phyloP scores from a whole-genome alignment of 1,140 invertebrate genomes.

The Dendrolimus kikuchii region DNA sequence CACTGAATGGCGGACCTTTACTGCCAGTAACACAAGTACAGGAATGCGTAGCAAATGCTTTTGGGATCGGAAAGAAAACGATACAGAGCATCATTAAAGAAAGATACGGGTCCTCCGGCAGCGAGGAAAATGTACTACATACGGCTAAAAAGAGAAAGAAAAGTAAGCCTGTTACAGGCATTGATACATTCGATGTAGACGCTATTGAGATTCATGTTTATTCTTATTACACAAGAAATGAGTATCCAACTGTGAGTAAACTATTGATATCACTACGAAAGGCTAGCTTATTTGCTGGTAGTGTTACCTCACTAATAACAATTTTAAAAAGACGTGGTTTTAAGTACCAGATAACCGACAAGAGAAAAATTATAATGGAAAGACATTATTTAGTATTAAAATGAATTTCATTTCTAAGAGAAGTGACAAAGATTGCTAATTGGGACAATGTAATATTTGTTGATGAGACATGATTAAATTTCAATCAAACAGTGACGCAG shows the following conservation, averaged over 20 bases:
- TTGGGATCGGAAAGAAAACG: conserved; percentile 1
- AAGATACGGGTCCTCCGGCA: neutral
- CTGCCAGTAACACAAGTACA: neutral
- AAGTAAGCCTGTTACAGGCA: neutral
- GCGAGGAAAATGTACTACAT: neutral
- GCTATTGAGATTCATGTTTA: neutral
- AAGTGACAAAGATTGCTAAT: too few relatives aligned
- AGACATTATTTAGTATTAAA: neutral
- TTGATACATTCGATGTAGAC: conserved; percentile 1
- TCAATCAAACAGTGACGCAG: too few relatives aligned
- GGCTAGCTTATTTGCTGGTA: conserved; percentile 1
- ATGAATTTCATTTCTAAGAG: too few relatives aligned
- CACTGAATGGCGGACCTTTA: neutral
- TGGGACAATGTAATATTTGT: too few relatives aligned
- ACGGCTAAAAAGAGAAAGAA: neutral
- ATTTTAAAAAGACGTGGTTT: too few relatives aligned
- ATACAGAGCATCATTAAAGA: neutral
- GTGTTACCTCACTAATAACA: too few relatives aligned
- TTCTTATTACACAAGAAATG: neutral
- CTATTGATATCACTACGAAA: neutral
- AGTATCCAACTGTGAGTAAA: neutral
- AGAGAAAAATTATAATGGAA: neutral
- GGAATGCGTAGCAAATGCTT: neutral
- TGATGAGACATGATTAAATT: too few relatives aligned
- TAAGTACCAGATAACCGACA: neutral